Conservation (phyloP, 2,113 vertebrate species). For the Vanacampus margaritifer region DNA sequence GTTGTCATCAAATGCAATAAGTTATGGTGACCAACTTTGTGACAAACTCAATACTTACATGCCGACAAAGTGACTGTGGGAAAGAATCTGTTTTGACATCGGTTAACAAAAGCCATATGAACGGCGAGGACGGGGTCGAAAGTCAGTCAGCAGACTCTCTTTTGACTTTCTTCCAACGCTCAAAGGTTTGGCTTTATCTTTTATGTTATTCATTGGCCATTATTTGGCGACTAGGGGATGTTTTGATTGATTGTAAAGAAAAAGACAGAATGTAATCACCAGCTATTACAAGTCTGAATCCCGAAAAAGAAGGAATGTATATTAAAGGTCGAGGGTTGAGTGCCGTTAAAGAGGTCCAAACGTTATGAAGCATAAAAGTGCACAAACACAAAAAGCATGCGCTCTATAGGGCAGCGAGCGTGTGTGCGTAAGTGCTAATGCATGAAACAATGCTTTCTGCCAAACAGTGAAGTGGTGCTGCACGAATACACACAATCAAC, state of each 20-base stretch:
- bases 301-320: slow-evolving; percentile 17
- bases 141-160: slow-evolving; percentile 10
- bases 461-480: slow-evolving; percentile 30
- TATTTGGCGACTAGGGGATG: background rate
- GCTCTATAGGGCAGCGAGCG: slow-evolving; percentile 7
- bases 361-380: slow-evolving; percentile 30
- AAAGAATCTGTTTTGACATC: slow-evolving; percentile 10
- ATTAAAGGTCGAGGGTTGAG: slow-evolving; percentile 22
- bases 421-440: slow-evolving; percentile 45
- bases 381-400: slow-evolving; percentile 20
- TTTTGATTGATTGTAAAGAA: slow-evolving; percentile 8
- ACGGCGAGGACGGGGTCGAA: slow-evolving; percentile 1
- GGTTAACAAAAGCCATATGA: slow-evolving; percentile 8
- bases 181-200: slow-evolving; percentile 1
- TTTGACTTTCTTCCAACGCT: slow-evolving; percentile 17
- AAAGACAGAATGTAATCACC: background rate
- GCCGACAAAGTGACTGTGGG: background rate
- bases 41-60: slow-evolving; percentile 12
- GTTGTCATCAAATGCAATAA: slow-evolving; percentile 8
- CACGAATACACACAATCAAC: slow-evolving; percentile 42
- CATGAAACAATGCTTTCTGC: slow-evolving; percentile 44
- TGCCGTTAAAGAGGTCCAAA: slow-evolving; percentile 26
- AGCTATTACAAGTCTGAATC: slow-evolving; percentile 14
- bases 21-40: background rate
- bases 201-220: background rate